Evolutionary conservation across 1,140 invertebrate species (phyloP), one percentile per base, ranked within the genome.

Genomic region (Aricia agestis): DNA sequence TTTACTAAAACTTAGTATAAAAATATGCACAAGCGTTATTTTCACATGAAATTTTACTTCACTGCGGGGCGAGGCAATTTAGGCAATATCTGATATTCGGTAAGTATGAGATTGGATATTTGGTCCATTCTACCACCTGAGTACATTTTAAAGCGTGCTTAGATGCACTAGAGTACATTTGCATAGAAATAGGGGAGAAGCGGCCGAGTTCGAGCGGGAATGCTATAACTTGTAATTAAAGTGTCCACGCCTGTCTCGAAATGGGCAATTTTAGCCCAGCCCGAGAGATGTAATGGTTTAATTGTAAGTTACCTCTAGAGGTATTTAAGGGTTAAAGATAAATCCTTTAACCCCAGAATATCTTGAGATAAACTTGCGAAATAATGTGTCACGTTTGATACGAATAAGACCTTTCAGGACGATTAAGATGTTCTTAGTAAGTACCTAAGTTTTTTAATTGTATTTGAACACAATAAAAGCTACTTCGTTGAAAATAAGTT

Each of bases 171-270:
- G 52, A 67, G 36, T 25, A 70, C 66, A 75, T 77, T 76, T 74
- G 74, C 76, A 77, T 79, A 77, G 76, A 79, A 77, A 75, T 70
- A 70, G 74, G 74, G 61, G 72, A 66, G 67, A 66, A 68, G 66
- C 72, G 70, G 68, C 65, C 65, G 71, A 71, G 72, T 61, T 75
- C 65, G 41, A 68, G 59, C 72, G 69, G 73, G 73, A 75, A 71
- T 61, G 68, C 65, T 77, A 73, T 73, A 70, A 42, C 73, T 73
- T 69, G 74, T 78, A 78, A 76, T 76, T 76, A 78, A 78, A 69
- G 74, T 78, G 69, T 78, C 69, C 71, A 66, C 74, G 74, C 69
- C 71, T 78, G 76, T 78, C 76, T 66, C 68, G 52, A 17, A 58
- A 63, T 41, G 67, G 70, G 66, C 68, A 74, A 70, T 74, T 74